These are phyloP conservation scores for Actinemys pallida DNA, from an alignment of 2,113 vertebrate genomes.

Conservation along the genomic window DNA sequence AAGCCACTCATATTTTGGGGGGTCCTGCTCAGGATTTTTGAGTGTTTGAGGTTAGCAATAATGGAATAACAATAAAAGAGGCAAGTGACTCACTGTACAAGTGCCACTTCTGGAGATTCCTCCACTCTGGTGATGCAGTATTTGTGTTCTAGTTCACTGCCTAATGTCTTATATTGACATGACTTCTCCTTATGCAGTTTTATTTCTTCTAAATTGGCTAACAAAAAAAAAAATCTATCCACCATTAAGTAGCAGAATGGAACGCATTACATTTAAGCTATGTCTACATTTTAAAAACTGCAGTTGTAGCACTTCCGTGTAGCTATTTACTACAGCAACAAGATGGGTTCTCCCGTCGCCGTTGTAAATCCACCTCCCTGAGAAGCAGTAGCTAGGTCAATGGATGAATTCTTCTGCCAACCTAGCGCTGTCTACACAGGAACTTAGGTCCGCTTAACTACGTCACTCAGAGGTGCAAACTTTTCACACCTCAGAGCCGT, in stretches of 20 bases:
- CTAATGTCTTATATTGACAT: background rate
- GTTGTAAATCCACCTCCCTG: background rate
- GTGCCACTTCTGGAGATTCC: background rate
- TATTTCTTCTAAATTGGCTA: background rate
- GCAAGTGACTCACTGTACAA: background rate
- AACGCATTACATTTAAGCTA: background rate
- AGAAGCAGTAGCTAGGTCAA: background rate
- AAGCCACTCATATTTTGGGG: background rate
- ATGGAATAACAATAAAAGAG: background rate
- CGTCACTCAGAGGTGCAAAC: background rate
- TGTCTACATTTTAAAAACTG: background rate
- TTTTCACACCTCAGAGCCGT: background rate
- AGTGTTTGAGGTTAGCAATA: background rate
- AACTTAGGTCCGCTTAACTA: background rate
- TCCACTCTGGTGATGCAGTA: fast-evolving
- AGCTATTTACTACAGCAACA: background rate
- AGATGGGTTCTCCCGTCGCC: background rate
- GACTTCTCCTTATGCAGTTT: background rate
- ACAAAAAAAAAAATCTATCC: background rate
- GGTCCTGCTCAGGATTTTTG: background rate
- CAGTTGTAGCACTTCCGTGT: background rate
- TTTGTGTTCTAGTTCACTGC: background rate
- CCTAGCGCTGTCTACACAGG: background rate
- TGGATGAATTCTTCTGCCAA: background rate
- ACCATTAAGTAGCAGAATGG: background rate